Evolutionary conservation across 2,888 invertebrate species (phyloP).

Genomic region (Melieria omissa): DNA sequence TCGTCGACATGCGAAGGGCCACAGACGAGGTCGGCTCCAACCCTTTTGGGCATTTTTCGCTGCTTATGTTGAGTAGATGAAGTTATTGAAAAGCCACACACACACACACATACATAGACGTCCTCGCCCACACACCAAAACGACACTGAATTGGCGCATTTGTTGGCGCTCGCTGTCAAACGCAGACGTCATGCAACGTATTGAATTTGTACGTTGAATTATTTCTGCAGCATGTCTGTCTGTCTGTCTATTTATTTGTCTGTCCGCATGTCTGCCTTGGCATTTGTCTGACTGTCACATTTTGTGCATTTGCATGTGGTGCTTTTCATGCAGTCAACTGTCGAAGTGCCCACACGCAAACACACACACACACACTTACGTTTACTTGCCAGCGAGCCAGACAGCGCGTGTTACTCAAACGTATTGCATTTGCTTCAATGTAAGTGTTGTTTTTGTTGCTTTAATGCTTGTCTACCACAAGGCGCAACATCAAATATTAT

Average conservation of each 20-base stretch:
- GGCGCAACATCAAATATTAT: slow-evolving; percentile 34
- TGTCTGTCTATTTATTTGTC: background rate
- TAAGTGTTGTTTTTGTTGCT: background rate
- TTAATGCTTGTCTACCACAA: slow-evolving; percentile 24
- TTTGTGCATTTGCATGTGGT: background rate
- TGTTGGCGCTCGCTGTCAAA: too few relatives aligned
- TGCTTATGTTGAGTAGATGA: slow-evolving; percentile 7
- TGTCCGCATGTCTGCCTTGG: background rate
- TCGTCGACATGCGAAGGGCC: too few relatives aligned
- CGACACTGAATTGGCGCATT: too few relatives aligned
- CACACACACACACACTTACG: background rate
- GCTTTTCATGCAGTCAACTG: background rate
- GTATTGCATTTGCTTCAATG: slow-evolving; percentile 17
- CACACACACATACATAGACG: too few relatives aligned
- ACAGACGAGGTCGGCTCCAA: too few relatives aligned
- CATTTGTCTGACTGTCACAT: background rate
- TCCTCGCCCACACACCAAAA: too few relatives aligned
- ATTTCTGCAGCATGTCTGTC: background rate
- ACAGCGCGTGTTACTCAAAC: too few relatives aligned
- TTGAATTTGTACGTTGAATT: slow-evolving; percentile 1
- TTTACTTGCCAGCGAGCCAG: too few relatives aligned
- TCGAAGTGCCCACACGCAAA: background rate
- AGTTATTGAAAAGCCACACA: slow-evolving; percentile 21
- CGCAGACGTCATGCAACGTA: slow-evolving; percentile 6
- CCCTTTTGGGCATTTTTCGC: too few relatives aligned